Evolutionary conservation across 2,113 vertebrate species (phyloP), one percentile per base, ranked within the genome.

Genomic region (Xiphorhynchus elegans): DNA sequence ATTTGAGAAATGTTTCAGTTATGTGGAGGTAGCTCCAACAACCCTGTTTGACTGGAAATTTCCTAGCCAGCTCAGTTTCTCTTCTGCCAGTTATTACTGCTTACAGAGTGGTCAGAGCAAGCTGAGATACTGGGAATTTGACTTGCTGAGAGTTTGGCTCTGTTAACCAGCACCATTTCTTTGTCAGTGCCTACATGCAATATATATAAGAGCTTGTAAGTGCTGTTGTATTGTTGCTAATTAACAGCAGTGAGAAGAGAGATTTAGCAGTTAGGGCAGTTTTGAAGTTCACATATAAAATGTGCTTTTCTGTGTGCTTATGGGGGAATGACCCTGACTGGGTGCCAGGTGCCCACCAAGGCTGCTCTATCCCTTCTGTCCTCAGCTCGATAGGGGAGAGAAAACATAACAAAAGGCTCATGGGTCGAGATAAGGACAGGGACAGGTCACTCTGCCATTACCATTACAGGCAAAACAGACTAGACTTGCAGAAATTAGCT

Each of bases 161-260:
- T 68, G 46, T 84, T 67, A 82, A 85, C 25, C 66, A 50, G 37
- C n/a, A 16, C 20, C 0, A 3, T 17, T 63, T 49, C 49, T 87
- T 86, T 76, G 17, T 9, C 60, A n/a, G 15, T 0, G 0, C 28
- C 46, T 69, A 17, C 4, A 0, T 17, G 17, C 7, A 16, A 2
- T n/a, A 31, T n/a, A 31, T 23, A 2, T 23, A n/a, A 76, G 40
- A 87, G 58, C 40, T 87, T 82, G 8, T 67, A 68, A 77, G 24
- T 60, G 52, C 42, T 87, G 2, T 31, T 69, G 23, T 59, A 19
- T 31, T 40, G n/a, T 56, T 64, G 14, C 26, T 91, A 15, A 76
- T 68, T 70, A 84, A 46, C 52, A 73, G 13, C 33, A 17, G 26
- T 64, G 47, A 64, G 44, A 70, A 59, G 35, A 77, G 11, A 39